Conservation (phyloP, 2,888 invertebrate species). For the Drosophila heteroneura region DNA sequence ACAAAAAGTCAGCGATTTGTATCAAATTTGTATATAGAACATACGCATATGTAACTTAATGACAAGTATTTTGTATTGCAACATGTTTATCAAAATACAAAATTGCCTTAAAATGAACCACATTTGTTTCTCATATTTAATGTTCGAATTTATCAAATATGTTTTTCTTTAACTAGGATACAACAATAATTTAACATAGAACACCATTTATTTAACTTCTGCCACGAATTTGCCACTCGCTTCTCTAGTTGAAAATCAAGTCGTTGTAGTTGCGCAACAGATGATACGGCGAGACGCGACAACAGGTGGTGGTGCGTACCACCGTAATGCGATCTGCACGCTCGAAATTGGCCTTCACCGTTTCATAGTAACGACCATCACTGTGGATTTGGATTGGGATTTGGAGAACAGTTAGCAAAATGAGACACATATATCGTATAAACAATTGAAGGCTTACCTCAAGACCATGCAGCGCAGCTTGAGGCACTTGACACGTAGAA, state of each 20-base stretch:
- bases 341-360: conserved; percentile 99
- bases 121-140: conserved; percentile 10
- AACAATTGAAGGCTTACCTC: conserved; percentile 87
- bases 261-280: conserved; percentile 97
- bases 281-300: conserved; percentile 97
- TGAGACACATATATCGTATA: neutral
- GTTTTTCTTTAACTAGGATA: conserved; percentile 9
- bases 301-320: conserved; percentile 98
- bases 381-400: conserved; percentile 85
- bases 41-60: conserved; percentile 52
- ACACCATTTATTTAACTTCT: conserved; percentile 16
- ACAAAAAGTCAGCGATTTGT: conserved; percentile 43
- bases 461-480: conserved; percentile 96
- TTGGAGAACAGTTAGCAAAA: neutral
- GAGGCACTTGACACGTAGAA: conserved; percentile 96
- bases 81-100: conserved; percentile 57
- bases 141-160: conserved; percentile 9
- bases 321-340: conserved; percentile 98
- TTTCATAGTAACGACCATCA: conserved; percentile 99
- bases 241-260: conserved; percentile 94
- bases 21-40: conserved; percentile 56
- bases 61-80: conserved; percentile 54
- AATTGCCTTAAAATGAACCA: conserved; percentile 51
- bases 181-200: conserved; percentile 28
- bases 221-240: neutral